These are phyloP conservation scores for Paramuricea clavata DNA, from an alignment of 92 coral and sea anemone species.

Conservation along the genomic window DNA sequence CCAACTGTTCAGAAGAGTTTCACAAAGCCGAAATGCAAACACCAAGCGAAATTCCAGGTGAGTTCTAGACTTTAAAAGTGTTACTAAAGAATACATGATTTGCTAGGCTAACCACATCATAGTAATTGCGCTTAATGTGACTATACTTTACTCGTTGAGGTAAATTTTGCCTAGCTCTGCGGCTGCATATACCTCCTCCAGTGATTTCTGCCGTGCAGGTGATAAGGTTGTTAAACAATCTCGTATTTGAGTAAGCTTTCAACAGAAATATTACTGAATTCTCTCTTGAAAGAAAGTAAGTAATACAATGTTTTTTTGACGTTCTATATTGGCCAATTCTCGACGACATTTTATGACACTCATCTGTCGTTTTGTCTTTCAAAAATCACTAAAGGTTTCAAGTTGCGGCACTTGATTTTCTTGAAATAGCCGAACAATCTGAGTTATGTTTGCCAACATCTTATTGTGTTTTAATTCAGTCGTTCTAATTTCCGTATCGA, in stretches of 20 bases:
- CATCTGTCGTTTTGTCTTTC: constrained; percentile 45
- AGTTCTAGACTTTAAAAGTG: constrained; percentile 15
- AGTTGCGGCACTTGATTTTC: constrained; percentile 25
- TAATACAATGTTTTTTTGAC: background rate
- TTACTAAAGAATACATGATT: constrained; percentile 9
- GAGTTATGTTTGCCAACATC: background rate
- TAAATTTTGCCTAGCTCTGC: background rate
- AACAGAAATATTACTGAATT: background rate
- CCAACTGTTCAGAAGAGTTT: constrained; percentile 35
- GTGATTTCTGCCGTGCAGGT: constrained; percentile 33
- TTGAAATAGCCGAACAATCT: background rate
- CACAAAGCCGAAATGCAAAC: constrained; percentile 39
- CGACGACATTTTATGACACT: constrained; percentile 28
- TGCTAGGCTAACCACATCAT: constrained; percentile 38
- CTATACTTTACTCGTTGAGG: background rate
- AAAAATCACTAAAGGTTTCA: constrained; percentile 33
- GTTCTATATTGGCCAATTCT: constrained; percentile 15
- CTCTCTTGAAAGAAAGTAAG: background rate
- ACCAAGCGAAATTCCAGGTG: constrained; percentile 42
- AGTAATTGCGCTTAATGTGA: background rate
- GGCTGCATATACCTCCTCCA: constrained; percentile 36
- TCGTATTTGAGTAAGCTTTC: background rate
- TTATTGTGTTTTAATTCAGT: constrained; percentile 9
- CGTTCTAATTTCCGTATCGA: background rate
- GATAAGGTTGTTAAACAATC: constrained; percentile 26